These are phyloP conservation scores for Excalfactoria chinensis DNA, from an alignment of 2,113 vertebrate species.

Conservation along the genomic window DNA sequence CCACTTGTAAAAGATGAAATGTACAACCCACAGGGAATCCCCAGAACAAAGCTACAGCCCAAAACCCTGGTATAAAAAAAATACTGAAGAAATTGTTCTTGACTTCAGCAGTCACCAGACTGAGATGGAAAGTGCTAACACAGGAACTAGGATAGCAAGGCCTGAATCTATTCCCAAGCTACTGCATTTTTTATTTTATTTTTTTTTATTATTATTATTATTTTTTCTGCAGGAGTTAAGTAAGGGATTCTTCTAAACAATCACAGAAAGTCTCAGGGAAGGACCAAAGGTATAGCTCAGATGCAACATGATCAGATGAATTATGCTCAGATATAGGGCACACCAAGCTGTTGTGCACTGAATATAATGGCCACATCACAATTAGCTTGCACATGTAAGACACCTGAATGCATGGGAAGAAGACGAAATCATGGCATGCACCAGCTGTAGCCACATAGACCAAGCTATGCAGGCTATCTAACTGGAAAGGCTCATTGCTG, in stretches of 20 bases:
- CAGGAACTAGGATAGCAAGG: neutral
- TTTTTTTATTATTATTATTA: no score
- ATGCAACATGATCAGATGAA: neutral
- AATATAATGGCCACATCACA: neutral
- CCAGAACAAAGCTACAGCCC: neutral
- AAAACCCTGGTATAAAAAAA: neutral
- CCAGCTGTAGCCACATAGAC: fast-evolving
- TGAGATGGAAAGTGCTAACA: neutral
- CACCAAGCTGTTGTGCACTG: neutral
- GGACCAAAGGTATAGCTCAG: neutral
- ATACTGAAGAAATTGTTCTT: neutral
- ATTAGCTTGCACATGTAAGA: neutral
- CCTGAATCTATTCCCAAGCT: neutral
- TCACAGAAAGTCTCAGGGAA: neutral
- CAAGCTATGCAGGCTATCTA: neutral
- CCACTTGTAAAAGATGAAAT: neutral
- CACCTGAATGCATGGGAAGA: neutral
- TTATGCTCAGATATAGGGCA: fast-evolving
- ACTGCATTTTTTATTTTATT: neutral
- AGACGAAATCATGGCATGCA: neutral
- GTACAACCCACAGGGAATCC: neutral
- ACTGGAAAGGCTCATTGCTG: neutral
- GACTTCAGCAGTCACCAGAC: neutral
- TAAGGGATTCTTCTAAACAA: neutral
- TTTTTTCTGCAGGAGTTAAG: neutral